Percentiles rank a stretch among this genome's conserved stretches.
Conservation (phyloP, 2,113 vertebrate genomes). For the Otus sunia region DNA sequence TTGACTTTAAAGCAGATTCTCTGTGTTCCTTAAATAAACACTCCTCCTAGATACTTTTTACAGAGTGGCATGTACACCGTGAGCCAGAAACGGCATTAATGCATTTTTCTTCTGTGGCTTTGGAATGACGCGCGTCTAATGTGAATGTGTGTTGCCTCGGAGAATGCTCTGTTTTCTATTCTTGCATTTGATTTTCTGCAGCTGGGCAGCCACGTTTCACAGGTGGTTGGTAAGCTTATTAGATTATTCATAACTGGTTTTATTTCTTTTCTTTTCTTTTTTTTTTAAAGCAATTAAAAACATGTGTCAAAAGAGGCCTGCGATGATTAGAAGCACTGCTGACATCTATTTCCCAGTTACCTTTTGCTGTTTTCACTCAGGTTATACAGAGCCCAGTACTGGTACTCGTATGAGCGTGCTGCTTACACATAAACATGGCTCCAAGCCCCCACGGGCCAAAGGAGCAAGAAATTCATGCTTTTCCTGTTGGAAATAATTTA, state of each 20-base stretch:
- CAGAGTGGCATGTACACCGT: not conserved
- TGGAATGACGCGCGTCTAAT: not conserved
- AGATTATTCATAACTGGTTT: slow-evolving; percentile 67
- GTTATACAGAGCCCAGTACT: not conserved
- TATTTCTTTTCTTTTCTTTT: not conserved
- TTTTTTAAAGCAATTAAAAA: slow-evolving; percentile 51
- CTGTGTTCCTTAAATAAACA: slow-evolving; percentile 39
- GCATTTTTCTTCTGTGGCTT: slow-evolving; percentile 41
- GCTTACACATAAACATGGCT: not conserved
- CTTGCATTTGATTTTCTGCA: slow-evolving; percentile 48
- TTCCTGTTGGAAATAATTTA: not conserved
- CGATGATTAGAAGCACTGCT: slow-evolving; percentile 35
- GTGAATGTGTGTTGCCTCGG: not conserved
- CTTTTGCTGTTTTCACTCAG: slow-evolving; percentile 46
- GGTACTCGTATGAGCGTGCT: not conserved
- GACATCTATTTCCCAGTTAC: slow-evolving; percentile 57
- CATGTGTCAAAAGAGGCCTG: slow-evolving; percentile 36
- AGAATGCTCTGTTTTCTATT: slow-evolving; percentile 38
- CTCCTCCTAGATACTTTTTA: not conserved
- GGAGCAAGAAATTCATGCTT: not conserved
- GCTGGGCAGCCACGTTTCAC: slow-evolving; percentile 61
- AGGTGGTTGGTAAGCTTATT: slow-evolving; percentile 66
- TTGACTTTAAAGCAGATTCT: slow-evolving; percentile 25
- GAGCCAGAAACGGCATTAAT: slow-evolving; percentile 50
- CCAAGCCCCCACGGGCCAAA: not conserved